phyloP scores from a whole-genome alignment of 2,113 vertebrate species.

The Polypterus bichir region DNA sequence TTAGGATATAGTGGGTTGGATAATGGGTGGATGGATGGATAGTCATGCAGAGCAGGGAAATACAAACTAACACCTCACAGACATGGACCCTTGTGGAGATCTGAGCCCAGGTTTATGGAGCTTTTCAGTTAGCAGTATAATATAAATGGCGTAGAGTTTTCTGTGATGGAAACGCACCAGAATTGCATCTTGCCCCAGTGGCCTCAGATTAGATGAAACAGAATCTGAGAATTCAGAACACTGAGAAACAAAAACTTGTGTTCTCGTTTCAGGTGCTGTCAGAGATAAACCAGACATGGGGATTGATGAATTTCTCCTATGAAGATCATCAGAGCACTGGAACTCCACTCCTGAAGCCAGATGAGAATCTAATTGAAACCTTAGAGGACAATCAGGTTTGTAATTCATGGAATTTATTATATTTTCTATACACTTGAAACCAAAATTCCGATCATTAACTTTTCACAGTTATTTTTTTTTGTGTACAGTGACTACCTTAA shows the following conservation, averaged over 20 bases:
- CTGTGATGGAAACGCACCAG: no score
- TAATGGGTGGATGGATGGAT: no score
- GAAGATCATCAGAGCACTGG: constrained; percentile 36
- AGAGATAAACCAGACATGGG: constrained; percentile 50
- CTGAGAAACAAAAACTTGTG: neutral
- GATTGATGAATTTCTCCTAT: constrained; percentile 43
- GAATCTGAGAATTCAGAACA: no score
- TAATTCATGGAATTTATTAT: constrained; percentile 1
- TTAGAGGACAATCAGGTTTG: constrained; percentile 53
- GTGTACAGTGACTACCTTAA: constrained; percentile 1
- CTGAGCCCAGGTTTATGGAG: no score
- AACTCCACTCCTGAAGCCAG: constrained; percentile 48
- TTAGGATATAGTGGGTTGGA: no score
- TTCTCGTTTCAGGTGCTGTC: constrained; percentile 38
- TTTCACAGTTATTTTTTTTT: neutral
- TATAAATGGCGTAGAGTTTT: no score
- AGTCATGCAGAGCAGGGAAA: no score
- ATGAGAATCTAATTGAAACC: constrained; percentile 62
- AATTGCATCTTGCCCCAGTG: no score
- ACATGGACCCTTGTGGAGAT: no score
- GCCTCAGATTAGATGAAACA: no score
- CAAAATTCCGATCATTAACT: neutral
- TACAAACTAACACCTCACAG: no score
- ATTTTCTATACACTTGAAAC: neutral
- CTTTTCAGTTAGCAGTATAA: no score